A percentile compares a stretch with the other conserved stretches of the same genome.
phyloP scores from a whole-genome alignment of 2,113 vertebrate species.

The Porphyrio hochstetteri region DNA sequence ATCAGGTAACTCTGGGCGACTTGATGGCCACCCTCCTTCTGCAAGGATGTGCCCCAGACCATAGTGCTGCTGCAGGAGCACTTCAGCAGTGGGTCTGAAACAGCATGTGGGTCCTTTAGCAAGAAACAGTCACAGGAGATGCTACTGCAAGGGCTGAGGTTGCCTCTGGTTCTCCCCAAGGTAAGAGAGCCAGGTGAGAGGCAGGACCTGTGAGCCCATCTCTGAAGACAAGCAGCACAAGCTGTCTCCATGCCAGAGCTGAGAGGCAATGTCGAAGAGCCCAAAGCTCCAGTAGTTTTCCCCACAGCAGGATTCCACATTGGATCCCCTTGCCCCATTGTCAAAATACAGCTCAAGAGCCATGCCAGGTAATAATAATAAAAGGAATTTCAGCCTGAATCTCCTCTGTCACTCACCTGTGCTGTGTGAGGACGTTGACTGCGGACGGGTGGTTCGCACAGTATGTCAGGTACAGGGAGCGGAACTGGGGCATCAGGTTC shows the following conservation, averaged over 20 bases:
- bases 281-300: neutral
- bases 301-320: neutral
- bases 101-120: neutral
- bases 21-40: neutral
- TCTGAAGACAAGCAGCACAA: neutral
- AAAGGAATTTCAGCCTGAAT: neutral
- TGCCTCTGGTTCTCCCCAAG: neutral
- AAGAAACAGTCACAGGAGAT: neutral
- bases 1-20: neutral
- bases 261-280: neutral
- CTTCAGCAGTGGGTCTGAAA: neutral
- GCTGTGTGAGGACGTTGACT: conserved; percentile 91
- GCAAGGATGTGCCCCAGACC: rapidly evolving
- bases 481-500: conserved; percentile 90
- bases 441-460: conserved; percentile 94
- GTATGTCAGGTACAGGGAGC: conserved; percentile 89
- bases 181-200: neutral
- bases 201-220: neutral
- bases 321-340: neutral
- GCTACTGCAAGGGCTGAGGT: neutral
- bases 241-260: neutral
- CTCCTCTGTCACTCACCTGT: conserved; percentile 81
- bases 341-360: neutral
- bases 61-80: neutral
- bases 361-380: neutral